A percentile compares a stretch with the other conserved stretches of the same genome.
phyloP scores from a whole-genome alignment of 2,888 invertebrate genomes.

The Plagodis dolabraria region DNA sequence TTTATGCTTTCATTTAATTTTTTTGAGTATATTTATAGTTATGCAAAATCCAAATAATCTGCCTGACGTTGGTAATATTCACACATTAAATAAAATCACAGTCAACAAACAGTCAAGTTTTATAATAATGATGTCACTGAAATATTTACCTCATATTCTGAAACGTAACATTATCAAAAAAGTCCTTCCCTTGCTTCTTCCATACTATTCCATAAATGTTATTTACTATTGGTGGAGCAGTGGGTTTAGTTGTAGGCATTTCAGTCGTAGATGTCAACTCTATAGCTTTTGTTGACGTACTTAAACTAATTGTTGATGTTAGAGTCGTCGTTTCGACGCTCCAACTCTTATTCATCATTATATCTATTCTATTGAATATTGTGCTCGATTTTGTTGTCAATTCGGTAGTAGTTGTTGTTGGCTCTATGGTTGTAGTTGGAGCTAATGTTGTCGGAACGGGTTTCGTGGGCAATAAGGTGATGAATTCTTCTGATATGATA shows the following conservation, averaged over 20 bases:
- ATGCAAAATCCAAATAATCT: too few relatives aligned
- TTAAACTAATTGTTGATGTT: constrained; percentile 76
- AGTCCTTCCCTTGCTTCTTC: constrained; percentile 79
- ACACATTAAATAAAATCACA: too few relatives aligned
- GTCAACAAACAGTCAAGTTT: too few relatives aligned
- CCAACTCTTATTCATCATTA: constrained; percentile 82
- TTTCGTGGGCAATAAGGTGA: constrained; percentile 61
- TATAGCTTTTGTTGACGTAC: constrained; percentile 64
- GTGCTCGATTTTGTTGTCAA: constrained; percentile 74
- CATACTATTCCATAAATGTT: constrained; percentile 77
- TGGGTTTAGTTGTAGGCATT: constrained; percentile 54
- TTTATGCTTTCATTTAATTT: too few relatives aligned
- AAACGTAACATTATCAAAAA: constrained; percentile 71
- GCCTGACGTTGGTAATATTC: too few relatives aligned
- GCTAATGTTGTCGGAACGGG: constrained; percentile 54
- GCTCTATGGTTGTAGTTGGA: constrained; percentile 58
- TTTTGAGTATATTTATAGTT: too few relatives aligned
- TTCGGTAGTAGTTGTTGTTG: constrained; percentile 70
- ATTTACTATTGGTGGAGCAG: constrained; percentile 63
- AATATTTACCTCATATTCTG: constrained; percentile 72
- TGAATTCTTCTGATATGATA: constrained; percentile 76
- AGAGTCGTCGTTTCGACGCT: constrained; percentile 78
- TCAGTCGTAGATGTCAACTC: constrained; percentile 60
- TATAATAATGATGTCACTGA: neutral
- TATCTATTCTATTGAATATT: constrained; percentile 78